Evolutionary conservation across 2,888 invertebrate species (phyloP).

Genomic region (Tigriopus californicus): DNA sequence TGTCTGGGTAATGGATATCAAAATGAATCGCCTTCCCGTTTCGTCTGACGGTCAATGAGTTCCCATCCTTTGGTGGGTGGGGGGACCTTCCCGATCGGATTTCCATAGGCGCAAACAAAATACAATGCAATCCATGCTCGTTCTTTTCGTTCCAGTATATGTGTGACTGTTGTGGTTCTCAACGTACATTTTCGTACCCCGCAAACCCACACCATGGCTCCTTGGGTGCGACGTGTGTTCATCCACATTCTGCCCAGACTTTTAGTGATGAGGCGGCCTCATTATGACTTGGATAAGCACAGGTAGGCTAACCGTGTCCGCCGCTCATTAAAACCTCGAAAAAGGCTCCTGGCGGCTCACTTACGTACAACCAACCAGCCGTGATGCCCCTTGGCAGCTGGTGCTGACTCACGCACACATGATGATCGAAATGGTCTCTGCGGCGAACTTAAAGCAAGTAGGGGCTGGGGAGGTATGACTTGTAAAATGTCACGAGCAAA

Average conservation of each 20-base stretch:
- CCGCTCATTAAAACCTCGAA: background rate
- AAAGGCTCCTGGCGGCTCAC: background rate
- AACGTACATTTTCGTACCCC: constrained; percentile 34
- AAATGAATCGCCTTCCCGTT: no score
- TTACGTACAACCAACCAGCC: background rate
- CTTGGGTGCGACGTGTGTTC: constrained; percentile 54
- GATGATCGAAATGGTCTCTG: background rate
- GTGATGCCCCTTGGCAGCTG: background rate
- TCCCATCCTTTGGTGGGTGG: no score
- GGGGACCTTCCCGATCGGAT: no score
- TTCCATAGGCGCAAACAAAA: no score
- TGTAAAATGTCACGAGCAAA: no score
- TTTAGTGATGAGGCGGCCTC: constrained; percentile 64
- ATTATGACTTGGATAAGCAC: constrained; percentile 20
- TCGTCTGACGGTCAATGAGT: no score
- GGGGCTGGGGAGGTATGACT: no score
- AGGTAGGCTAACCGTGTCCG: constrained; percentile 16
- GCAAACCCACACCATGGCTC: constrained; percentile 32
- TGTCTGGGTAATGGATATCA: no score
- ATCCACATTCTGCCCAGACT: constrained; percentile 81
- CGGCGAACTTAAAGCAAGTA: background rate
- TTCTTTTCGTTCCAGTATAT: constrained; percentile 22
- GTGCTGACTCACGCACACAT: background rate
- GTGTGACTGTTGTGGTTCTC: constrained; percentile 31
- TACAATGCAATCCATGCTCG: no score